These are phyloP conservation scores for Oenanthe oenanthe DNA, from an alignment of 2,113 vertebrate species.

Conservation along the genomic window DNA sequence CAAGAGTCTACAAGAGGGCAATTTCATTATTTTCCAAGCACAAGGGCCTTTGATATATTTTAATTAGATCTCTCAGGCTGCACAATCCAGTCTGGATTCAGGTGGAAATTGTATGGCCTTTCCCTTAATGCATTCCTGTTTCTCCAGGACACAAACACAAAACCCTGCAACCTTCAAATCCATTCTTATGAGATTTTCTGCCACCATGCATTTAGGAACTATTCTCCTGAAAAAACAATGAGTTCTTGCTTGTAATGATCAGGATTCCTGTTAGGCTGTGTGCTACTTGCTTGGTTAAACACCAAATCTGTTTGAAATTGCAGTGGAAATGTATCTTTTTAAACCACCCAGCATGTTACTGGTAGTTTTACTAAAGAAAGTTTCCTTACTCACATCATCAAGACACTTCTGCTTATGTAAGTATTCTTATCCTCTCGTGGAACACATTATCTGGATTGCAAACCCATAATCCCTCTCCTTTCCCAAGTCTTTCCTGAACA, in stretches of 20 bases:
- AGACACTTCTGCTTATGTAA: not conserved
- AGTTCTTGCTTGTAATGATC: not conserved
- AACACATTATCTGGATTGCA: not conserved
- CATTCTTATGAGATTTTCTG: not conserved
- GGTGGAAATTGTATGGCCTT: not conserved
- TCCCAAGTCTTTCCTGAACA: not conserved
- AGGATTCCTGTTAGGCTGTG: not conserved
- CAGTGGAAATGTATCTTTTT: not conserved
- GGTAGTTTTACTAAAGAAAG: not conserved
- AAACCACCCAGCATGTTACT: not conserved
- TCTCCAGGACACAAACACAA: not conserved
- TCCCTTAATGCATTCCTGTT: not conserved
- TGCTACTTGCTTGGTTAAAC: not conserved
- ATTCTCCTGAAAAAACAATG: not conserved
- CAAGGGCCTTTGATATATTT: not conserved
- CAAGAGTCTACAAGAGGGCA: rapidly evolving
- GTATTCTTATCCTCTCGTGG: not conserved
- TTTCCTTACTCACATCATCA: not conserved
- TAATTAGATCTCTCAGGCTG: not conserved
- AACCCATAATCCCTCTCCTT: not conserved
- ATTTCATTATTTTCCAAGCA: not conserved
- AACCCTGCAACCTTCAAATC: not conserved
- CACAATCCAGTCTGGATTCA: not conserved
- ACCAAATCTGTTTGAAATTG: not conserved
- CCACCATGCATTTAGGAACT: not conserved